Evolutionary conservation across 2,113 vertebrate genomes (phyloP), one percentile per base, ranked within the genome.

Genomic region (Gymnogyps californianus): DNA sequence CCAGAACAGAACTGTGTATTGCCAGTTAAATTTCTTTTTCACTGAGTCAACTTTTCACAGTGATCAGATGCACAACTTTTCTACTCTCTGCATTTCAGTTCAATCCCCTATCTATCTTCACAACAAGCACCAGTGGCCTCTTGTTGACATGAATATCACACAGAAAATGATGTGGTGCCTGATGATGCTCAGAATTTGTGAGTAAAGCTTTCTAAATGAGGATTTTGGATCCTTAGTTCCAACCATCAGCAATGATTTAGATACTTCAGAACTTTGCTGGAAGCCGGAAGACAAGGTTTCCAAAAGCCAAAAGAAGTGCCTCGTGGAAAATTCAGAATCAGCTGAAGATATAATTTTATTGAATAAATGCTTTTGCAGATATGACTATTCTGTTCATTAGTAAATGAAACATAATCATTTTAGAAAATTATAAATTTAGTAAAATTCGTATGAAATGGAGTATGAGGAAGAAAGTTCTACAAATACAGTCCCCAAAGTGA

Each of bases 11-110:
- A 93, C 42, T 46, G 44, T 69, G 44, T 78, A 92, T 84, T 91
- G 79, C 71, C 93, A 96, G 42, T 29, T 95, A 91, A 91, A 93
- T 89, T 80, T 95, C 34, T 70, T 96, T 93, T 91, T 95, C 81
- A 90, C 64, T 36, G 76, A 64, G 32, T 94, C 64, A 79, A 49
- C 65, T 84, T 88, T 58, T 90, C 31, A 54, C 44, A 87, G 58
- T 80, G 59, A 92, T 95, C 74, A 89, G 89, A 75, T 36, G 52
- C 47, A 86, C 6, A 59, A 81, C 55, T 96, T 96, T 89, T 82
- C 61, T 57, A 2, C 77, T 93, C 55, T 92, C 69, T 75, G 52
- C n/a, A 58, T 93, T 75, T 91, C 77, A 58, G 25, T 57, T 81
- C 21, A 51, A 26, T 59, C 24, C 13, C 40, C 19, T 46, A 8